These are phyloP conservation scores for Coptodon bakossiorum DNA, from an alignment of 2,113 vertebrate species.

Conservation along the genomic window DNA sequence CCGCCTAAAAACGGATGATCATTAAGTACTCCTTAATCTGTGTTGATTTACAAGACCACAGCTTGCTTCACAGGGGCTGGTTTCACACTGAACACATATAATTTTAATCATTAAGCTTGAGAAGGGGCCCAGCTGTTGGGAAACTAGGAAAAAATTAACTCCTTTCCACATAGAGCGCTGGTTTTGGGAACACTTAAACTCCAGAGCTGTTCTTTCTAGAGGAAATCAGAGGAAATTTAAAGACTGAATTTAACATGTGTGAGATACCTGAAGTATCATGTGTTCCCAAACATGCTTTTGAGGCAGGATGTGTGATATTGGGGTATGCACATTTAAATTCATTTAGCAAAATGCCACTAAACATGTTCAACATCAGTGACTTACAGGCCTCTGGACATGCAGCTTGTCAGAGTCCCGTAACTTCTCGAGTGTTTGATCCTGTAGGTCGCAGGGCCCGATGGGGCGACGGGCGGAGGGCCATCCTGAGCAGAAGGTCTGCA, in stretches of 20 bases:
- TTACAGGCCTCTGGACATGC: slow-evolving; percentile 29
- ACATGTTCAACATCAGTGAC: not conserved
- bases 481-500: slow-evolving; percentile 43
- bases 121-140: not conserved
- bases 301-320: not conserved
- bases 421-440: slow-evolving; percentile 61
- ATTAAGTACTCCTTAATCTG: not conserved
- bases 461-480: not conserved
- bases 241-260: not conserved
- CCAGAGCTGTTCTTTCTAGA: not conserved
- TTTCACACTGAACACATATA: not conserved
- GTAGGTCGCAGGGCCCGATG: not conserved
- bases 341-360: not conserved
- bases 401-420: slow-evolving; percentile 42
- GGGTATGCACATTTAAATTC: not conserved
- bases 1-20: not conserved
- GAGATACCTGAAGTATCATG: not conserved
- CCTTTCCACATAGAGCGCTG: not conserved
- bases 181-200: not conserved
- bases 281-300: not conserved
- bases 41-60: not conserved
- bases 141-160: not conserved
- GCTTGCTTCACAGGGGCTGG: not conserved
- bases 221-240: not conserved
- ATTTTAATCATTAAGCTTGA: not conserved